Evolutionary conservation across 2,797 vertebrate species (phyloP), one percentile per base, ranked within the genome.

Genomic region (Siniperca obscura): DNA sequence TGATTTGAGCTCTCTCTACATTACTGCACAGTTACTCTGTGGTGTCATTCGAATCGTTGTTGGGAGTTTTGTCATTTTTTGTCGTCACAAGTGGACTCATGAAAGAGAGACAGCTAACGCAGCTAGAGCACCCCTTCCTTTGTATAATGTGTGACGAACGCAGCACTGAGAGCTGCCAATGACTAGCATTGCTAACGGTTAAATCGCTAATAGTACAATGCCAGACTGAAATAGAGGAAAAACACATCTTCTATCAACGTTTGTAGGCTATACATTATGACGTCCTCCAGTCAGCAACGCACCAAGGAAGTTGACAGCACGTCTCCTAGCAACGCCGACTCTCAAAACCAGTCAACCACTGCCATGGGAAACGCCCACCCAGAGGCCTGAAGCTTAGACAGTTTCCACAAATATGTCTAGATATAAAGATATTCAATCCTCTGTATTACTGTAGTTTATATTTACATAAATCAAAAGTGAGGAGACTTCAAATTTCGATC

Each of bases 401-500:
- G 22, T 64, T 78, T 78, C 38, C 21, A 78, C 67, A 55, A 62
- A 44, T 25, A 25, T 52, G 12, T 36, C 3, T 3, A 13, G n/a
- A n/a, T n/a, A n/a, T n/a, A 25, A 5, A 48, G n/a, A 55, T 3
- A 9, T 34, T 61, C 7, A 5, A 27, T 50, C n/a, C 34, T 42
- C 7, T 73, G 25, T 42, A 8, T 30, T 25, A 36, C 17, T 61
- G 10, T 40, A 19, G 42, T n/a, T 57, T 5, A 62, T 17, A 64
- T 53, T 61, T 56, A 17, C 11, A 8, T 27, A 16, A 21, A 25
- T 30, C 42, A 14, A 25, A 74, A 65, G n/a, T 78, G 21, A 67
- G 8, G 40, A 50, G 21, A 80, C 59, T 46, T 53, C 11, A 56
- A 46, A 62, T 80, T 61, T 60, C 7, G 55, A 12, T 76, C 78